Conservation (phyloP, 2,113 vertebrate species). For the Bubo bubo region DNA sequence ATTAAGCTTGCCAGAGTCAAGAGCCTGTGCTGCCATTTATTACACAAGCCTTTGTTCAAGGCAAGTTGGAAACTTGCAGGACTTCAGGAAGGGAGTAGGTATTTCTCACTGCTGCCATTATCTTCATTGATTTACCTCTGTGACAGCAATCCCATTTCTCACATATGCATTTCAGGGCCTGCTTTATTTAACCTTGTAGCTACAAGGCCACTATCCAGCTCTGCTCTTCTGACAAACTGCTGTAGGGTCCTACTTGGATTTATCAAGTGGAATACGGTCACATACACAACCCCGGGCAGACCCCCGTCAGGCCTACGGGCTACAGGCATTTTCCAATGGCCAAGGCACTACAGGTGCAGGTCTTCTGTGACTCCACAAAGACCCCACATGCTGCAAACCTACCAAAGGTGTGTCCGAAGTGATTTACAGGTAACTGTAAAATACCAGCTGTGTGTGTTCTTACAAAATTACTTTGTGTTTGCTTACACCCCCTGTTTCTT, state of each 20-base stretch:
- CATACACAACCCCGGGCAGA: not conserved
- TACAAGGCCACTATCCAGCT: not conserved
- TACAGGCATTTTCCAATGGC: not conserved
- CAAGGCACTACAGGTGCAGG: not conserved
- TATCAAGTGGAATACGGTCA: accelerated
- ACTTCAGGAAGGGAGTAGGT: not conserved
- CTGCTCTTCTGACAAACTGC: not conserved
- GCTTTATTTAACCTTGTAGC: not conserved
- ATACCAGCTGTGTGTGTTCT: not conserved
- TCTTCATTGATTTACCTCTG: not conserved
- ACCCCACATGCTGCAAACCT: not conserved
- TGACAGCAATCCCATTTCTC: not conserved
- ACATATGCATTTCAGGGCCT: not conserved
- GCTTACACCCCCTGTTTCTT: not conserved
- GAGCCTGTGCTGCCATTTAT: not conserved
- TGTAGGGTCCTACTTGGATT: not conserved
- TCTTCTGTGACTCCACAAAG: not conserved
- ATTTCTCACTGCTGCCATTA: not conserved
- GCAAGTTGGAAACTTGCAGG: not conserved
- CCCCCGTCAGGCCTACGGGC: accelerated
- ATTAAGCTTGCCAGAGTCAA: not conserved
- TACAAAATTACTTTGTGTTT: not conserved
- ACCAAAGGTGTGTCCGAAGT: not conserved
- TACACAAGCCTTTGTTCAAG: not conserved
- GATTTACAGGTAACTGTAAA: not conserved